Conservation (phyloP, 1,140 invertebrate genomes). For the Centruroides vittatus region DNA sequence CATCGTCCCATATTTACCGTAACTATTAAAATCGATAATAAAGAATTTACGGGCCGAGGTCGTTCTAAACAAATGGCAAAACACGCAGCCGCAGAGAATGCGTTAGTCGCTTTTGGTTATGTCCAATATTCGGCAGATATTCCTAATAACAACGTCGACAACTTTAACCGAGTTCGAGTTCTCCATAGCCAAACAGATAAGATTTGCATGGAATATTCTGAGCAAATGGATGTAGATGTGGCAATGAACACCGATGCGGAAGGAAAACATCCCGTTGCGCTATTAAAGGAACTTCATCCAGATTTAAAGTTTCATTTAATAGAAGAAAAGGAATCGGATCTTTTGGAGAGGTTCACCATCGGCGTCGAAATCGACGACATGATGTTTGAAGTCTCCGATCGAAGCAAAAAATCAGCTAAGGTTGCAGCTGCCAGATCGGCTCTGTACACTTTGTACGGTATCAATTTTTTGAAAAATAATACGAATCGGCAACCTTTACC, state of each 20-base stretch:
- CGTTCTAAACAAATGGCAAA: conserved; percentile 65
- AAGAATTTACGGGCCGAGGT: conserved; percentile 17
- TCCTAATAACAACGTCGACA: conserved; percentile 22
- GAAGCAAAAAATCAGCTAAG: conserved; percentile 79
- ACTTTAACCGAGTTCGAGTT: conserved; percentile 23
- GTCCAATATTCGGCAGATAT: conserved; percentile 38
- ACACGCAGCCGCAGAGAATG: conserved; percentile 55
- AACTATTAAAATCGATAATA: conserved; percentile 46
- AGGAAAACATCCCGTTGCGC: conserved; percentile 67
- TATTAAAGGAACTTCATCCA: conserved; percentile 69
- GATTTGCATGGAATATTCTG: conserved; percentile 8
- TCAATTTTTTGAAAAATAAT: conserved; percentile 12
- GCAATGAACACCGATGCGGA: conserved; percentile 20
- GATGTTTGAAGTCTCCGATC: conserved; percentile 59
- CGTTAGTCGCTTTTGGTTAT: conserved; percentile 59
- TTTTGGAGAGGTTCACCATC: conserved; percentile 58
- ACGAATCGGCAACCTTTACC: conserved; percentile 12
- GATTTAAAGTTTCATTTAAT: conserved; percentile 59
- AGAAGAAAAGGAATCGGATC: conserved; percentile 50
- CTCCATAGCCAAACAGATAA: not conserved
- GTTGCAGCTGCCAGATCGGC: conserved; percentile 69
- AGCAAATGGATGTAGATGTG: conserved; percentile 8
- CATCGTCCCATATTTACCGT: conserved; percentile 74
- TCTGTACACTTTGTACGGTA: conserved; percentile 46
- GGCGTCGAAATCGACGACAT: conserved; percentile 58